Conservation (phyloP, 2,797 vertebrate genomes). For the Peromyscus attwateri region DNA sequence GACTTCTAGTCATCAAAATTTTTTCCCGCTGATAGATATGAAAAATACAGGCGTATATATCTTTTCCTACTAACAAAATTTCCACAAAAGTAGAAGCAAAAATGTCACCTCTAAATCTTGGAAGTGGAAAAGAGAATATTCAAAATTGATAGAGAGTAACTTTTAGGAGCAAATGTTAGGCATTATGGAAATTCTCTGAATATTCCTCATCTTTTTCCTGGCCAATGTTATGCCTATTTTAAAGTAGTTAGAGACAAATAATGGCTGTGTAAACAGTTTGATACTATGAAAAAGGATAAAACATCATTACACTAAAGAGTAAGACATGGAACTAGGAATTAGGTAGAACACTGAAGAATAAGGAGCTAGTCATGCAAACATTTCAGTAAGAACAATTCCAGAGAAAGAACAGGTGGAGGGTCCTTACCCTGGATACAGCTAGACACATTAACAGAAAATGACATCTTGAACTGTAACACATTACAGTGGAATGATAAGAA, state of each 20-base stretch:
- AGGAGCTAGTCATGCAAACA: background rate
- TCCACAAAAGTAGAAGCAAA: background rate
- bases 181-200: background rate
- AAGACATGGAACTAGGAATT: background rate
- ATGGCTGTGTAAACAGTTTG: background rate
- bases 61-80: constrained; percentile 5
- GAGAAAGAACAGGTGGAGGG: background rate
- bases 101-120: background rate
- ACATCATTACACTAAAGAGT: background rate
- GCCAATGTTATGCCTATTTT: background rate
- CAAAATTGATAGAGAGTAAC: background rate
- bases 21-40: background rate
- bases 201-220: background rate
- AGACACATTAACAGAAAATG: background rate
- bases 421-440: background rate
- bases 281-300: background rate
- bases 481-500: background rate
- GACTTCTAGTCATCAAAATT: background rate
- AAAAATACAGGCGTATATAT: background rate
- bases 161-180: background rate
- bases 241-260: background rate
- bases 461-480: background rate
- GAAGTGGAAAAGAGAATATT: background rate
- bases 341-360: background rate
- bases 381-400: background rate